A percentile compares a stretch with the other conserved stretches of the same genome.
These are phyloP conservation scores for Boulengeromyrus knoepffleri DNA, from an alignment of 2,113 vertebrate genomes.

Conservation along the genomic window DNA sequence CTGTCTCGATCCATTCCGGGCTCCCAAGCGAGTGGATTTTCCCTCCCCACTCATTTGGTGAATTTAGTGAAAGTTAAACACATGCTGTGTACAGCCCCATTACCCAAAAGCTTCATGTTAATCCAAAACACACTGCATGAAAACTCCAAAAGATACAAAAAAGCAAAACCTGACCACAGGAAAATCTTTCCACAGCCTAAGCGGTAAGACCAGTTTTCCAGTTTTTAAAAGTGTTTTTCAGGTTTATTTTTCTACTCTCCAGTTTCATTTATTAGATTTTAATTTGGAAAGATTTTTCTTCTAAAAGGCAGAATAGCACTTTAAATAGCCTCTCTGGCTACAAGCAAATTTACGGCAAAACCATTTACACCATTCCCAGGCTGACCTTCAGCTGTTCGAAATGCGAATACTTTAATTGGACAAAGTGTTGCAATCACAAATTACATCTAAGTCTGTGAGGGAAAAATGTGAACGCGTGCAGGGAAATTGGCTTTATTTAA, in stretches of 20 bases:
- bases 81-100: not conserved
- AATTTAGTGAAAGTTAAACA: not conserved
- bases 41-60: not conserved
- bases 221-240: conserved; percentile 11
- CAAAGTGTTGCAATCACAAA: not conserved
- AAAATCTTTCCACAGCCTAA: conserved; percentile 9
- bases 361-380: not conserved
- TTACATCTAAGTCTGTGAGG: not conserved
- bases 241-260: not conserved
- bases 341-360: not conserved
- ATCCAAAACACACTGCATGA: conserved; percentile 3
- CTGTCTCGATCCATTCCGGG: not conserved
- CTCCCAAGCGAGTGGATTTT: not conserved
- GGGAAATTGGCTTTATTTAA: not conserved
- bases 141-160: not conserved
- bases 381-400: not conserved
- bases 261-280: conserved; percentile 11
- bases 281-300: conserved; percentile 14
- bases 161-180: not conserved
- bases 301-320: not conserved
- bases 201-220: not conserved
- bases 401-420: not conserved
- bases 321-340: not conserved
- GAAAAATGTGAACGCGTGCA: not conserved
- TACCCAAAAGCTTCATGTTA: not conserved